Base-by-base conservation (phyloP, 2,888 invertebrate genomes). In the Nowickia ferox region DNA sequence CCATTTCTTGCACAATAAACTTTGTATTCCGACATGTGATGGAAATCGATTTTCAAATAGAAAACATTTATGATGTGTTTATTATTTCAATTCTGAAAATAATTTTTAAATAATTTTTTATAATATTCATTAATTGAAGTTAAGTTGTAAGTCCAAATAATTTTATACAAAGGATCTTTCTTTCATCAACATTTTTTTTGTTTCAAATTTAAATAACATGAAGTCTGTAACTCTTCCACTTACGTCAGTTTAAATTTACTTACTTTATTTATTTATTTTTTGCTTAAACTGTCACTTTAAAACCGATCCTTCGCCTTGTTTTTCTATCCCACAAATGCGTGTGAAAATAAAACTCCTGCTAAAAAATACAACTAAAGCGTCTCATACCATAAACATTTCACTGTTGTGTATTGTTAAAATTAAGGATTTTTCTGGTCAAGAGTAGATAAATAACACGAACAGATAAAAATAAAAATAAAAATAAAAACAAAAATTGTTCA, bases 281-380 rank as follows among this genome's bases (percentile, higher is more conserved):
- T 46, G 30, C 44, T 71, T 72, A 46, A 72, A 30, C 19, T 72
- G 1, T 1, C 10, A 30, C 4, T 38, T 2, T 44, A 11, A 38
- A 57, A 77, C 46, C 19, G 57, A 4, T 6, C 38, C 40, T 68
- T 59, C 2, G 40, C 13, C 10, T 38, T 40, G n/a, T 59, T 77
- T 77, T 68, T 74, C n/a, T 74, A 74, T 61, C 66, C 72, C 78
- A 77, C 78, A 84, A 74, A 74, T 78, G 68, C 61, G 72, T 72
- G 72, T 30, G 30, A 72, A 59, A 72, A 59, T 46, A 75, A 63
- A 74, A 63, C 22, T 75, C 9, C 53, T 15, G 42, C 38, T 65
- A 19, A 65, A 74, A 51, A 15, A 40, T 3, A 61, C 61, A 74
- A 61, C 38, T 40, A 15, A 46, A 55, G 44, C 57, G 9, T 13